Conservation (phyloP, 2,797 vertebrate genomes). For the Scomberomorus guttatus region DNA sequence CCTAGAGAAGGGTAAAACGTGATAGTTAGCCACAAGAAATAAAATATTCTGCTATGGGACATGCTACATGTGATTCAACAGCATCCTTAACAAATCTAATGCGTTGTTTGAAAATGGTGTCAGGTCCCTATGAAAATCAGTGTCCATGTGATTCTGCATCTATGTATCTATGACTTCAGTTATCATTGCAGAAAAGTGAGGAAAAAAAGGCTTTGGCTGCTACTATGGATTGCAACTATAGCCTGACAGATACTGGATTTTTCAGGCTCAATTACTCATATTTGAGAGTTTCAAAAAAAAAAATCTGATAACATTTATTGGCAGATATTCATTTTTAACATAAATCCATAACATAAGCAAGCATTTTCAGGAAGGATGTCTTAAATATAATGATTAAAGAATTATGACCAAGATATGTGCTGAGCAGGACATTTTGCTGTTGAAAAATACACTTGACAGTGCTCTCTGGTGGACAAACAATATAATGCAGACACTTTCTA, state of each 20-base stretch:
- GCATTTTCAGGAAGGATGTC: neutral
- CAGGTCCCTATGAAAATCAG: neutral
- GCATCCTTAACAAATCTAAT: neutral
- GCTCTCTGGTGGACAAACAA: slow-evolving; percentile 53
- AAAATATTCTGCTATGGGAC: neutral
- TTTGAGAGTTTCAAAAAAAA: neutral
- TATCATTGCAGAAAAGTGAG: neutral
- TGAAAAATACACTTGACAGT: neutral
- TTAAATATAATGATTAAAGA: neutral
- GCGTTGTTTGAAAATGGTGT: neutral
- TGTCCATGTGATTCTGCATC: neutral
- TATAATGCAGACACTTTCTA: neutral
- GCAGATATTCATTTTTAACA: neutral
- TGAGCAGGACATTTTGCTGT: neutral
- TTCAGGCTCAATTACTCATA: neutral
- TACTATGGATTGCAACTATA: too few relatives aligned
- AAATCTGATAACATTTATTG: too few relatives aligned
- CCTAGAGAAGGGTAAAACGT: slow-evolving; percentile 71
- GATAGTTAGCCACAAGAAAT: slow-evolving; percentile 4
- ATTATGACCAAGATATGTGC: neutral
- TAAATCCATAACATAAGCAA: neutral
- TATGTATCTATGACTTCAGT: neutral
- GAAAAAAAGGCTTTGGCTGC: neutral
- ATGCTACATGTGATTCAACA: neutral
- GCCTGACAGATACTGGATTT: neutral